Base-by-base conservation (phyloP, 2,113 vertebrate species). In the Mobula birostris region DNA sequence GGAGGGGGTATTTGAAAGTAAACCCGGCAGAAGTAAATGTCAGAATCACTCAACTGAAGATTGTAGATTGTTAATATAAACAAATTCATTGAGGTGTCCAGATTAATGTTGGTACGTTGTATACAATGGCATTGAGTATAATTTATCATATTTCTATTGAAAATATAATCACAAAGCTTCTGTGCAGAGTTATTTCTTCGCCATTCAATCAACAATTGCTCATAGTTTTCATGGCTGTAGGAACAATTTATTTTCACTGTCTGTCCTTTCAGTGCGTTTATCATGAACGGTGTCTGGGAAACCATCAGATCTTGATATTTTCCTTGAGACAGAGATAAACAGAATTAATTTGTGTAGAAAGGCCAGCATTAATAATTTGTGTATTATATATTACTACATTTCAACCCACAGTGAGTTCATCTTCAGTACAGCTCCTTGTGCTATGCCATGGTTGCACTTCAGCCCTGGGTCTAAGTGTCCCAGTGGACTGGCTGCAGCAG, bases 1-100 rank as follows among this genome's bases (percentile, higher is more conserved):
- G 90, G 90, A 2, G 90, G 90, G 21, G 90, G 90, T 92, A 92
- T 92, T 72, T 92, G 66, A 92, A 92, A 27, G 21, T 8, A 40
- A 40, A 40, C 2, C 36, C 70, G 32, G 21, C 90, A 92, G n/a
- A 92, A 36, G 9, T 92, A 68, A 40, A 92, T 11, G 32, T 40
- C 68, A 40, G 90, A 92, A 7, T 92, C 90, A 40, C 40, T 24
- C 40, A 92, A 27, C 19, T 92, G 68, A 14, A 92, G 90, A 40
- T 74, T 3, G 36, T 24, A 9, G 90, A 92, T 48, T 72, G 9
- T 36, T 48, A 92, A 72, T 40, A 32, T 40, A 11, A 66, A 70
- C 21, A 63, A 36, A 66, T 48, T 92, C 40, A n/a, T 92, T 11
- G 90, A 24, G 68, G 72, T 2, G 24, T 92, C 66, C 61, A 92